Evolutionary conservation across 2,888 invertebrate species (phyloP).

Genomic region (Leptinotarsa juncta): DNA sequence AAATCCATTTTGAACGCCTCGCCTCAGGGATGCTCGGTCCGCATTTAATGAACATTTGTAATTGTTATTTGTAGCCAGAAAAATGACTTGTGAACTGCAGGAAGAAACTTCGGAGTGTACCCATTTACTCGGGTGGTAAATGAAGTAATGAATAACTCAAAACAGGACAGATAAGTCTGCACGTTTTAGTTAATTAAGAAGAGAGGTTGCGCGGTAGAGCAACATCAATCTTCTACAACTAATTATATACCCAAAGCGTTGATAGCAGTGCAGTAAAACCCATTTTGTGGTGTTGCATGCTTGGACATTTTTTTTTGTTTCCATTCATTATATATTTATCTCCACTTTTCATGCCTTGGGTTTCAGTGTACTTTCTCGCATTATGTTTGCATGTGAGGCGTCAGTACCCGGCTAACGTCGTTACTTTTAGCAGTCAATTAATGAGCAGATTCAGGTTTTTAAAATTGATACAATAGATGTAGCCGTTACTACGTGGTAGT

Average conservation of each 20-base stretch:
- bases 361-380: not conserved
- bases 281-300: not conserved
- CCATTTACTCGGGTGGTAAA: not conserved
- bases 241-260: not conserved
- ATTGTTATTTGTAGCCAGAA: constrained; percentile 15
- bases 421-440: too few species aligned
- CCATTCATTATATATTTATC: not conserved
- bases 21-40: not conserved
- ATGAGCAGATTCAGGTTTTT: too few species aligned
- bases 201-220: not conserved
- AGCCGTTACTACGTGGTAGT: too few species aligned
- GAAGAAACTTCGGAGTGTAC: not conserved
- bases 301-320: not conserved
- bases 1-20: constrained; percentile 19
- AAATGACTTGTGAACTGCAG: constrained; percentile 8
- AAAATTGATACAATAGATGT: too few species aligned
- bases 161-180: constrained; percentile 10
- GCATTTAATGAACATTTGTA: constrained; percentile 16
- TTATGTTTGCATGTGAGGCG: not conserved
- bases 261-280: not conserved
- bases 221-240: constrained; percentile 8
- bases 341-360: not conserved
- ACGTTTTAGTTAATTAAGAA: constrained; percentile 16
- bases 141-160: constrained; percentile 15
- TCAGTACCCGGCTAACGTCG: too few species aligned